Evolutionary conservation across 2,797 vertebrate genomes (phyloP).

Genomic region (Alfaro cultratus): DNA sequence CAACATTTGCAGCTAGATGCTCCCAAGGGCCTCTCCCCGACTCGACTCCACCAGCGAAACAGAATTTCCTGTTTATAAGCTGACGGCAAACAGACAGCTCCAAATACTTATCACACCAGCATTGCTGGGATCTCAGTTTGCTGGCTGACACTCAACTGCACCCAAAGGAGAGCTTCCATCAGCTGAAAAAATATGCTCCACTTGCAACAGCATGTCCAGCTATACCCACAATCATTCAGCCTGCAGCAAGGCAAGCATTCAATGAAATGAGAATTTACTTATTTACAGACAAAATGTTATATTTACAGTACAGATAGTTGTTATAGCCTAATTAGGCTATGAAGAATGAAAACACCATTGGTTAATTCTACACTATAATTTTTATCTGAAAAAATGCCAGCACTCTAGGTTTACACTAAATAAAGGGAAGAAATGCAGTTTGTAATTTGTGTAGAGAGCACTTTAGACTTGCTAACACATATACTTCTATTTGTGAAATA

Average conservation of each 20-base stretch:
- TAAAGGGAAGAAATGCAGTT: background rate
- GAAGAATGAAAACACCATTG: background rate
- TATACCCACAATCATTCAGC: background rate
- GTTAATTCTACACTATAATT: background rate
- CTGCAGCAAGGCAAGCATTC: background rate
- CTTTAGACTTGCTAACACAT: background rate
- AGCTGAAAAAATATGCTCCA: slow-evolving; percentile 34
- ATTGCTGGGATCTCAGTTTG: slow-evolving; percentile 31
- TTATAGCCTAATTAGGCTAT: background rate
- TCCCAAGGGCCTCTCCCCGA: slow-evolving; percentile 54
- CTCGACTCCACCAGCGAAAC: slow-evolving; percentile 64
- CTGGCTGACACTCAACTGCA: slow-evolving; percentile 37
- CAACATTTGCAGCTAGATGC: slow-evolving; percentile 16
- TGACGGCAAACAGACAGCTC: slow-evolving; percentile 52
- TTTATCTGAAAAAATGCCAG: background rate
- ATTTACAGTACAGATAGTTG: background rate
- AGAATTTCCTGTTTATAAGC: slow-evolving; percentile 83
- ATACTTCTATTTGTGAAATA: background rate
- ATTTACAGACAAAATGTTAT: background rate
- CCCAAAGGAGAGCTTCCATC: slow-evolving; percentile 33
- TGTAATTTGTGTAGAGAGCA: background rate
- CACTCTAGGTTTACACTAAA: background rate
- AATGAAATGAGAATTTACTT: background rate
- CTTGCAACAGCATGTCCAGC: slow-evolving; percentile 1
- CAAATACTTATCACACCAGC: slow-evolving; percentile 62